phyloP scores from a whole-genome alignment of 2,888 invertebrate species.

The Drosophila vallismaia region DNA sequence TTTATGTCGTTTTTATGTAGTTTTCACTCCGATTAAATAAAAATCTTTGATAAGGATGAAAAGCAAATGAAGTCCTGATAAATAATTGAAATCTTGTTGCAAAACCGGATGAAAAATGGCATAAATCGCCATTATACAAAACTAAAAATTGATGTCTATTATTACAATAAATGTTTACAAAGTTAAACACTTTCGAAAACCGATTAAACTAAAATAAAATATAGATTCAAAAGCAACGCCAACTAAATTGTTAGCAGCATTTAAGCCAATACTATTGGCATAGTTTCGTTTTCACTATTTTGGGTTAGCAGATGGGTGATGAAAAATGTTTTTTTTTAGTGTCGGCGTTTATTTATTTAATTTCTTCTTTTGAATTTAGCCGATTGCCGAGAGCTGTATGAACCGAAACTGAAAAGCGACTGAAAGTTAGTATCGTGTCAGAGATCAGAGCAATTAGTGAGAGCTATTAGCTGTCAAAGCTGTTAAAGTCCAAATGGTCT shows the following conservation, averaged over 20 bases:
- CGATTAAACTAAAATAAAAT: background rate
- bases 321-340: constrained; percentile 21
- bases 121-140: too few relatives aligned
- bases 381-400: constrained; percentile 4
- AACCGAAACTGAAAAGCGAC: background rate
- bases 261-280: constrained; percentile 5
- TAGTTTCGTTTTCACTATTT: constrained; percentile 27
- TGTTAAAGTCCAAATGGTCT: constrained; percentile 23
- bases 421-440: constrained; percentile 49
- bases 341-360: constrained; percentile 28
- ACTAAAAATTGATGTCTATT: too few relatives aligned
- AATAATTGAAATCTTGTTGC: too few relatives aligned
- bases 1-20: too few relatives aligned
- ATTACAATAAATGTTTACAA: too few relatives aligned
- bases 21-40: too few relatives aligned
- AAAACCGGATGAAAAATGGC: too few relatives aligned
- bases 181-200: too few relatives aligned
- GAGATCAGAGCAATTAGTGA: constrained; percentile 67
- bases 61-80: too few relatives aligned
- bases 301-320: constrained; percentile 7
- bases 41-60: too few relatives aligned
- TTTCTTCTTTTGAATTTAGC: constrained; percentile 1
- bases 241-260: background rate
- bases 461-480: constrained; percentile 44
- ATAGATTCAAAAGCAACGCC: background rate